Evolutionary conservation across 2,797 vertebrate species (phyloP).

Genomic region (Thaleichthys pacificus): DNA sequence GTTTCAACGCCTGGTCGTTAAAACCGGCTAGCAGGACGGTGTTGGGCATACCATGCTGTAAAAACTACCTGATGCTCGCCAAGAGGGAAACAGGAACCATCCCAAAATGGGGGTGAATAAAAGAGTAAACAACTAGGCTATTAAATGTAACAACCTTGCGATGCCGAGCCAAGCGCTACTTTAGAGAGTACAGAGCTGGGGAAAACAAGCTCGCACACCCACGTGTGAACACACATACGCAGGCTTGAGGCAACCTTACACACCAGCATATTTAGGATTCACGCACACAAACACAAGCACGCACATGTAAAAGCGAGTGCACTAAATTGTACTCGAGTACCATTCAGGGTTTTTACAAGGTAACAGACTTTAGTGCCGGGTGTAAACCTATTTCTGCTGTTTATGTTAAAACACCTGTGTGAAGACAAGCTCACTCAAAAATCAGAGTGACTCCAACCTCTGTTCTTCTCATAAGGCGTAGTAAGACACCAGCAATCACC

Average conservation of each 20-base stretch:
- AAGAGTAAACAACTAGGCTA: conserved; percentile 71
- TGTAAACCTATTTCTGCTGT: background rate
- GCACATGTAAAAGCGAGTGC: conserved; percentile 21
- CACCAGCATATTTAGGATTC: conserved; percentile 16
- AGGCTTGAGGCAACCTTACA: conserved; percentile 15
- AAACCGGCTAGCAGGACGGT: conserved; percentile 58
- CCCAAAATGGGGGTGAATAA: conserved; percentile 62
- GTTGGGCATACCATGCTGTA: conserved; percentile 55
- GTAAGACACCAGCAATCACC: background rate
- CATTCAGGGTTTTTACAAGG: conserved; percentile 8
- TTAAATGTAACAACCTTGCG: conserved; percentile 67
- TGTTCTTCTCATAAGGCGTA: background rate
- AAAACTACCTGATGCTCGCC: conserved; percentile 57
- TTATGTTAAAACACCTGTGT: conserved; percentile 17
- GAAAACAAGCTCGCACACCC: conserved; percentile 47
- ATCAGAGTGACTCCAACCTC: background rate
- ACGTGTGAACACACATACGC: conserved; percentile 6
- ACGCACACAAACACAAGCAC: background rate
- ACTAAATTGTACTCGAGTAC: conserved; percentile 6
- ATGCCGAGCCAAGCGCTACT: conserved; percentile 62
- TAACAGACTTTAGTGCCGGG: conserved; percentile 21
- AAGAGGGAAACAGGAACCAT: conserved; percentile 53
- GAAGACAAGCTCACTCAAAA: background rate
- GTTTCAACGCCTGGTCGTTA: conserved; percentile 39
- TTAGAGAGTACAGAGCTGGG: conserved; percentile 57